A percentile compares a stretch with the other conserved stretches of the same genome.
Evolutionary conservation across 2,888 invertebrate species (phyloP).

Genomic region (Pyrrhosoma nymphula): DNA sequence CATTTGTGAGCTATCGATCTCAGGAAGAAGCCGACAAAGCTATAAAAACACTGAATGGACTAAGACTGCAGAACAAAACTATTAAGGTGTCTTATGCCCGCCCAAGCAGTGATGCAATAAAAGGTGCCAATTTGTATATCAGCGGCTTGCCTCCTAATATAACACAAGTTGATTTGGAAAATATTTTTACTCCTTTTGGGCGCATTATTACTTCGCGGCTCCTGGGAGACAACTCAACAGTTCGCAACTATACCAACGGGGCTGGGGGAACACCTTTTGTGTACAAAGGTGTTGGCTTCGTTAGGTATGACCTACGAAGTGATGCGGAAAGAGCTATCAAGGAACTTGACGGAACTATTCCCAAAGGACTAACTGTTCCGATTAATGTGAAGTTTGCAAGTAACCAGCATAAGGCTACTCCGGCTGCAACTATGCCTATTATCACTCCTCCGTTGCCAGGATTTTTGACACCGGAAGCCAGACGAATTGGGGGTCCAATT

Average conservation of each 20-base stretch:
- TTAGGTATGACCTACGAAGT: conserved; percentile 82
- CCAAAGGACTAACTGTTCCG: conserved; percentile 81
- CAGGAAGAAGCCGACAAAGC: conserved; percentile 83
- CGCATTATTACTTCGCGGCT: conserved; percentile 78
- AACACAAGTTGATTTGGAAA: conserved; percentile 78
- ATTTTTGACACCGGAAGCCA: conserved; percentile 87
- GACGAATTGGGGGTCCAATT: conserved; percentile 92
- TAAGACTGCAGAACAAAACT: conserved; percentile 83
- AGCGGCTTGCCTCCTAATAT: conserved; percentile 77
- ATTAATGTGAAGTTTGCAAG: conserved; percentile 84
- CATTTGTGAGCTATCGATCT: conserved; percentile 83
- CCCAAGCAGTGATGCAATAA: conserved; percentile 78
- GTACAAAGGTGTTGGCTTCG: conserved; percentile 84
- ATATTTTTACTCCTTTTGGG: conserved; percentile 77
- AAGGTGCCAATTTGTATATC: conserved; percentile 78
- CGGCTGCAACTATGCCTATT: conserved; percentile 73
- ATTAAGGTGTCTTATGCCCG: conserved; percentile 77
- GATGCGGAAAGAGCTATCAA: conserved; percentile 83
- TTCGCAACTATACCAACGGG: conserved; percentile 69
- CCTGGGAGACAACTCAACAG: conserved; percentile 75
- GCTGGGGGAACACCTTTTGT: conserved; percentile 72
- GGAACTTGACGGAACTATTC: conserved; percentile 82
- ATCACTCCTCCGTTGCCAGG: conserved; percentile 86
- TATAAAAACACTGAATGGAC: conserved; percentile 82
- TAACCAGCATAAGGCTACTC: conserved; percentile 79